Evolutionary conservation across 2,113 vertebrate genomes (phyloP).

Genomic region (Damaliscus lunatus): DNA sequence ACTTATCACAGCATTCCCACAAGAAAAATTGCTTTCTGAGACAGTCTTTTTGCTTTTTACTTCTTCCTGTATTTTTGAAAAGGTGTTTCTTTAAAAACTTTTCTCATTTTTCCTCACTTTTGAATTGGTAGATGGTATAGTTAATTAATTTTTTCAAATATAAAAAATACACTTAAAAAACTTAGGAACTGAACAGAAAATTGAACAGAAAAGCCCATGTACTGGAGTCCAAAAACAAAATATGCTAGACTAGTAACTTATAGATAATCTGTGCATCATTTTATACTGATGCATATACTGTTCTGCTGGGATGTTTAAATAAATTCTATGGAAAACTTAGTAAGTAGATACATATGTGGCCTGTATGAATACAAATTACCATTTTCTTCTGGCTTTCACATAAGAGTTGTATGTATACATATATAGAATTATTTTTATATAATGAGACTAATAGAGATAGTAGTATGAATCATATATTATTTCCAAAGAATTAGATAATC

Average conservation of each 20-base stretch:
- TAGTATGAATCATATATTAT: neutral
- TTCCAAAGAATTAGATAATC: conserved; percentile 26
- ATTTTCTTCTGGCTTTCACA: conserved; percentile 24
- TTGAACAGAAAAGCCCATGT: neutral
- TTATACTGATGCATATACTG: neutral
- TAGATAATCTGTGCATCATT: neutral
- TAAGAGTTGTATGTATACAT: neutral
- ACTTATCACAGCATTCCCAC: neutral
- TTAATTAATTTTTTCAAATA: conserved; percentile 38
- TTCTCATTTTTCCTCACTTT: neutral
- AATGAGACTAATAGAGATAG: neutral
- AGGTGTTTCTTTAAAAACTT: conserved; percentile 2
- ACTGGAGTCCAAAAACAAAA: neutral
- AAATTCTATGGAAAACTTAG: conserved; percentile 17
- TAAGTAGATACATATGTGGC: neutral
- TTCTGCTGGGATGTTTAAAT: conserved; percentile 13
- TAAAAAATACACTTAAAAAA: conserved; percentile 36
- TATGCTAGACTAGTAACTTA: neutral
- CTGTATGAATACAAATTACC: neutral
- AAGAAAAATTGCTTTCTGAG: neutral
- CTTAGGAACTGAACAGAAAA: neutral
- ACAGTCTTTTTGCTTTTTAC: neutral
- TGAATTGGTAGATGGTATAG: neutral
- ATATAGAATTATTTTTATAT: neutral
- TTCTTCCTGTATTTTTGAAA: neutral